phyloP scores from a whole-genome alignment of 2,888 invertebrate genomes.

The Apotomis capreana region DNA sequence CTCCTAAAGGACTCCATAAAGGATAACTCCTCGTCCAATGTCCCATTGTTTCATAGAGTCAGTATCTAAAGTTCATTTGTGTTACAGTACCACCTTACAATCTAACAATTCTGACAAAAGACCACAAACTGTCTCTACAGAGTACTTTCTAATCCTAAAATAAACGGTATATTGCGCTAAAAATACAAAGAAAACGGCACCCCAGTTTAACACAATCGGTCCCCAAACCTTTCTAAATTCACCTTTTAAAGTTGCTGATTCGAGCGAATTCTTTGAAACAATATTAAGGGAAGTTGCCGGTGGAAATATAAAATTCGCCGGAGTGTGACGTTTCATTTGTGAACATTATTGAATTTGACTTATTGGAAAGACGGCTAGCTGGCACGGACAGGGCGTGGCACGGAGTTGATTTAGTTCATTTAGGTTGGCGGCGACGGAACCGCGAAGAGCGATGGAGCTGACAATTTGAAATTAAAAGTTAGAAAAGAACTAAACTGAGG shows the following conservation, averaged over 20 bases:
- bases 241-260: conserved; percentile 36
- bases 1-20: no score
- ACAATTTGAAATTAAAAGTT: not conserved
- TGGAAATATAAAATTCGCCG: conserved; percentile 61
- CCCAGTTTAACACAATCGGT: not conserved
- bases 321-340: conserved; percentile 70
- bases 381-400: conserved; percentile 48
- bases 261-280: conserved; percentile 36
- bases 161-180: conserved; percentile 11
- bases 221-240: conserved; percentile 18
- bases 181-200: not conserved
- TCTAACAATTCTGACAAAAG: not conserved
- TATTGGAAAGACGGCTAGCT: conserved; percentile 61
- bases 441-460: not conserved
- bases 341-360: conserved; percentile 78
- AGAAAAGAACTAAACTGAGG: no score
- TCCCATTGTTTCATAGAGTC: no score
- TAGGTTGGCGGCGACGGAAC: not conserved
- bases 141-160: conserved; percentile 3
- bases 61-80: no score
- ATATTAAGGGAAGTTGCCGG: conserved; percentile 43
- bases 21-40: no score
- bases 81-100: no score
- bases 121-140: not conserved
- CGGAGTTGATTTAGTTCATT: conserved; percentile 33